A percentile compares a stretch with the other conserved stretches of the same genome.
Evolutionary conservation across 2,888 invertebrate species (phyloP).

Genomic region (Prionchulus punctatus): DNA sequence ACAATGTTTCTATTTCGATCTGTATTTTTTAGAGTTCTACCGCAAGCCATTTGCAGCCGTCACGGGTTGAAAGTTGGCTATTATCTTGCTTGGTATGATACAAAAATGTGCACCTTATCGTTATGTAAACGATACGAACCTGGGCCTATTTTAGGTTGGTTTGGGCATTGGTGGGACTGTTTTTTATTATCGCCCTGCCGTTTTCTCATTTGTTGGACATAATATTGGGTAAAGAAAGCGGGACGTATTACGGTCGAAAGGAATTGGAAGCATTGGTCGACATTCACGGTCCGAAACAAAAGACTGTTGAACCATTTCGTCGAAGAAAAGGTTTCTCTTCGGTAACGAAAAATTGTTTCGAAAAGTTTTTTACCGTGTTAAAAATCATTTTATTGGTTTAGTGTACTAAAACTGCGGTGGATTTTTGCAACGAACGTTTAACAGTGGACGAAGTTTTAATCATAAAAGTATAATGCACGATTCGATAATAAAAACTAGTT

Average conservation of each 20-base stretch:
- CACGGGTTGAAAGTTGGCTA: conserved; percentile 33
- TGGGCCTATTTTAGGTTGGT: conserved; percentile 23
- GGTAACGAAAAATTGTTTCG: too few species aligned
- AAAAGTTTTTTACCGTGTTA: too few species aligned
- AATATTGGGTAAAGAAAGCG: conserved; percentile 30
- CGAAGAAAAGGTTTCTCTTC: too few species aligned
- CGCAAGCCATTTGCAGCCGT: conserved; percentile 33
- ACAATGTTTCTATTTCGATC: neutral
- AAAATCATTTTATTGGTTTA: neutral
- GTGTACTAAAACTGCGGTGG: neutral
- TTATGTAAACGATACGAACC: neutral
- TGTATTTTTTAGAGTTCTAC: conserved; percentile 29
- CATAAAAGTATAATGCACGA: conserved; percentile 26
- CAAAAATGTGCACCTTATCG: neutral
- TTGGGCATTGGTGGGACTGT: conserved; percentile 29
- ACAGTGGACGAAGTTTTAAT: conserved; percentile 31
- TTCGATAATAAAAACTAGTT: neutral
- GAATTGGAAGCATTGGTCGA: conserved; percentile 33
- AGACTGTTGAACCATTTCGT: too few species aligned
- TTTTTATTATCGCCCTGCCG: conserved; percentile 32
- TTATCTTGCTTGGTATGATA: conserved; percentile 28
- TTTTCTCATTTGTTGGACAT: conserved; percentile 33
- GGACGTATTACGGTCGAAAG: conserved; percentile 30
- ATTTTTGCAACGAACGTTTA: conserved; percentile 14
- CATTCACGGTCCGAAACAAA: conserved; percentile 23